phyloP scores from a whole-genome alignment of 2,113 vertebrate species.

The Cranoglanis bouderius region DNA sequence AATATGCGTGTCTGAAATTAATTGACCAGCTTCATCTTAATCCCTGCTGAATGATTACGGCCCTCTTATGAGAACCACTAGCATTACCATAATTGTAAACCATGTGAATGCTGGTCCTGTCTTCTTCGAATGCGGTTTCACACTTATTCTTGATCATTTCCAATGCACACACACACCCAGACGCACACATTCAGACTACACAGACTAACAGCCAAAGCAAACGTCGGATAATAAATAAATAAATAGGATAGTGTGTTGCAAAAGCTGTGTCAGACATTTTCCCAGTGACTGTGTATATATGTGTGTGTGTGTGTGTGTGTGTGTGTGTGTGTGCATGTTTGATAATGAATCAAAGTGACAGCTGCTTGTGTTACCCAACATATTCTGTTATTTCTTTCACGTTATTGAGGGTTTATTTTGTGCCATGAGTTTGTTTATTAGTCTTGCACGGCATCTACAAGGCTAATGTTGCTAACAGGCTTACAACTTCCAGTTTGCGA shows the following conservation, averaged over 20 bases:
- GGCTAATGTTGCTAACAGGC: background rate
- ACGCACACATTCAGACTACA: background rate
- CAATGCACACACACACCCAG: background rate
- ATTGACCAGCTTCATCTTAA: background rate
- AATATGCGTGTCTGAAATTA: background rate
- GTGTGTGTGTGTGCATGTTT: background rate
- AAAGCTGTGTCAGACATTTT: background rate
- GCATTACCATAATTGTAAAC: background rate
- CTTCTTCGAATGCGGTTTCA: background rate
- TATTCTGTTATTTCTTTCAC: background rate
- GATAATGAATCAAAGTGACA: background rate
- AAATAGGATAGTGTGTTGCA: background rate
- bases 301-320: constrained; percentile 1
- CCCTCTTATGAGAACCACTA: constrained; percentile 1
- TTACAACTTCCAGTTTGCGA: background rate
- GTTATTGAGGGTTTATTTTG: background rate
- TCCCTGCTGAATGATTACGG: background rate
- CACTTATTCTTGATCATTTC: background rate
- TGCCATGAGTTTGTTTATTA: background rate
- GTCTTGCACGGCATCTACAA: background rate
- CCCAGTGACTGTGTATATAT: background rate
- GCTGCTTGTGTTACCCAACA: background rate
- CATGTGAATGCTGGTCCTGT: background rate
- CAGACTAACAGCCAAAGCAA: background rate
- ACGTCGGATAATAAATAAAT: background rate